These are phyloP conservation scores for Serrognathus titanus DNA, from an alignment of 2,888 invertebrate genomes.

Conservation along the genomic window DNA sequence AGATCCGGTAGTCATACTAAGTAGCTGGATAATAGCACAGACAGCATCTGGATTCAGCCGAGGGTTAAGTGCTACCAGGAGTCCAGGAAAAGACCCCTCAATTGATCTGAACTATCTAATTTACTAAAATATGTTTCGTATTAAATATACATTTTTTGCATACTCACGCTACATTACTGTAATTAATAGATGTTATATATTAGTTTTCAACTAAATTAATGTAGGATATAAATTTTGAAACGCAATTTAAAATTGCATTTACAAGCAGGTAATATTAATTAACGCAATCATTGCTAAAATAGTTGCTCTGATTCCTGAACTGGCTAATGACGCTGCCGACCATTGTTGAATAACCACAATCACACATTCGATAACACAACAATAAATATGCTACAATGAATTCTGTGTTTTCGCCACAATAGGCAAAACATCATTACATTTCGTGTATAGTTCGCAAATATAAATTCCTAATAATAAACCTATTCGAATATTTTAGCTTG, in stretches of 20 bases:
- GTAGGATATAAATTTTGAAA: no score
- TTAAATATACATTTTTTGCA: no score
- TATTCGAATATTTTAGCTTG: constrained; percentile 2
- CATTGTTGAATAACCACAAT: constrained; percentile 16
- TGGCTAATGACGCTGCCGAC: constrained; percentile 20
- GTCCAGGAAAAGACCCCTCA: constrained; percentile 20
- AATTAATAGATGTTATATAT: no score
- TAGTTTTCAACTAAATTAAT: no score
- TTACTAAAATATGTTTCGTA: neutral
- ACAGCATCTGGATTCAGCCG: constrained; percentile 35
- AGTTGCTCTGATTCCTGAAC: constrained; percentile 17
- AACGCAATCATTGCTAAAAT: constrained; percentile 16
- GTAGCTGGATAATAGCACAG: constrained; percentile 30
- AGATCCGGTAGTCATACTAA: constrained; percentile 32
- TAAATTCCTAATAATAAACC: constrained; percentile 5
- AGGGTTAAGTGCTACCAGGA: constrained; percentile 32
- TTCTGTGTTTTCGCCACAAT: constrained; percentile 9
- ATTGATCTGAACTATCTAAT: constrained; percentile 19
- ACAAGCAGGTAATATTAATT: constrained; percentile 9
- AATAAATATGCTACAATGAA: constrained; percentile 4
- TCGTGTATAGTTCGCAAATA: neutral
- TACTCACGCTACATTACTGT: no score
- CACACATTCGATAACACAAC: constrained; percentile 14
- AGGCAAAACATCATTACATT: neutral
- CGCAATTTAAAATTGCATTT: neutral